Evolutionary conservation across 2,797 vertebrate species (phyloP).

Genomic region (Silurus lanzhouensis): DNA sequence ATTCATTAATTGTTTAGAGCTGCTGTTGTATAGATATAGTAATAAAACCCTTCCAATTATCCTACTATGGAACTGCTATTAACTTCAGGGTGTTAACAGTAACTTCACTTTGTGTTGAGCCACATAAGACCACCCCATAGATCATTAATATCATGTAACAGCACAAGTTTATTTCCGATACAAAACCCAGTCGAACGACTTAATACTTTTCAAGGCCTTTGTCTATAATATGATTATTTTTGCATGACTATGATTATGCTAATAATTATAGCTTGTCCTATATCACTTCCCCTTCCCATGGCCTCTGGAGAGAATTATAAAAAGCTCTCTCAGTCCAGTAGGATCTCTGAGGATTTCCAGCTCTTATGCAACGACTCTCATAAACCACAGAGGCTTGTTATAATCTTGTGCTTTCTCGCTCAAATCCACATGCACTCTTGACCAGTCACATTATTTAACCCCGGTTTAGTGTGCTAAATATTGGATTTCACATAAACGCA

Average conservation of each 20-base stretch:
- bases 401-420: constrained; percentile 18
- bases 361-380: constrained; percentile 37
- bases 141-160: not conserved
- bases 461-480: constrained; percentile 25
- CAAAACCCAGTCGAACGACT: constrained; percentile 14
- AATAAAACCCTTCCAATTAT: not conserved
- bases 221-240: constrained; percentile 22
- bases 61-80: not conserved
- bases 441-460: constrained; percentile 40
- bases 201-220: constrained; percentile 3
- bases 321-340: constrained; percentile 38
- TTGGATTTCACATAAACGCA: constrained; percentile 37
- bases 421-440: constrained; percentile 28
- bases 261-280: constrained; percentile 39
- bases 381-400: constrained; percentile 29
- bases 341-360: constrained; percentile 37
- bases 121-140: not conserved
- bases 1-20: not conserved
- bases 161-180: constrained; percentile 13
- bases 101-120: not conserved
- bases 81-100: not conserved
- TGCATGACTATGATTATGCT: constrained; percentile 16
- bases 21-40: not conserved
- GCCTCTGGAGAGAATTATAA: constrained; percentile 43
- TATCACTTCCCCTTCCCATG: constrained; percentile 44